These are phyloP conservation scores for Alligator sinensis DNA, from an alignment of 2,113 vertebrate species.

Conservation along the genomic window DNA sequence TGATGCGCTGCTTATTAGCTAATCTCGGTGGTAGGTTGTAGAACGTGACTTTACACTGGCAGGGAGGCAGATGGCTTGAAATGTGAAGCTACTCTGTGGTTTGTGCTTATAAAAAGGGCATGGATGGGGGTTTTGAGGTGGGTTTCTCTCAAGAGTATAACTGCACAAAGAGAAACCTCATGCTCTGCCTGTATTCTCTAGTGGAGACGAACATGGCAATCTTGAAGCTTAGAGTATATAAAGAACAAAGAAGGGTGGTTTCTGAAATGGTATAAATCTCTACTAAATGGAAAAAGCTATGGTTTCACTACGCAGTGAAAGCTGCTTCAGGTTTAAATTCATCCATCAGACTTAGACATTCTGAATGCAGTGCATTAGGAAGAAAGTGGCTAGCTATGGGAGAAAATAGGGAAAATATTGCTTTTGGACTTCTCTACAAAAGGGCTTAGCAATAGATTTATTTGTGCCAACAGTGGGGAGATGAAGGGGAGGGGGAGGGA, in stretches of 20 bases:
- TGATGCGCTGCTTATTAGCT: slow-evolving; percentile 34
- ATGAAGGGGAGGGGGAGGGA: neutral
- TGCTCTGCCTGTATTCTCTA: neutral
- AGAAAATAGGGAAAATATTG: neutral
- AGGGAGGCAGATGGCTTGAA: neutral
- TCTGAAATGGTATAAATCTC: slow-evolving; percentile 12
- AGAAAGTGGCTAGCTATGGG: neutral
- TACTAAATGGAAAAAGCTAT: neutral
- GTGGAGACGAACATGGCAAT: slow-evolving; percentile 31
- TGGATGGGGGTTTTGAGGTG: neutral
- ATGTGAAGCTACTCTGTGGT: neutral
- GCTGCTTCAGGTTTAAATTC: neutral
- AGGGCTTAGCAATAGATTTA: neutral
- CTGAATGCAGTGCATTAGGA: neutral
- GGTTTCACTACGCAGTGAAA: neutral
- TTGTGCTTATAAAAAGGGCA: neutral
- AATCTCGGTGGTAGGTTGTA: slow-evolving; percentile 1
- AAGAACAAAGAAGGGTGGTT: slow-evolving; percentile 60
- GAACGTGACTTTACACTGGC: slow-evolving; percentile 34
- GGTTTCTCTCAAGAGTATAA: neutral
- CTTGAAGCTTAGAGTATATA: neutral
- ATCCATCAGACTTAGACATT: neutral
- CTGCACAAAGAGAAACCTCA: neutral
- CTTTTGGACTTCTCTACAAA: slow-evolving; percentile 18
- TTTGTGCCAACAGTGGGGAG: neutral